A percentile compares a stretch with the other conserved stretches of the same genome.
Evolutionary conservation across 2,888 invertebrate species (phyloP).

Genomic region (Linyphia triangularis): DNA sequence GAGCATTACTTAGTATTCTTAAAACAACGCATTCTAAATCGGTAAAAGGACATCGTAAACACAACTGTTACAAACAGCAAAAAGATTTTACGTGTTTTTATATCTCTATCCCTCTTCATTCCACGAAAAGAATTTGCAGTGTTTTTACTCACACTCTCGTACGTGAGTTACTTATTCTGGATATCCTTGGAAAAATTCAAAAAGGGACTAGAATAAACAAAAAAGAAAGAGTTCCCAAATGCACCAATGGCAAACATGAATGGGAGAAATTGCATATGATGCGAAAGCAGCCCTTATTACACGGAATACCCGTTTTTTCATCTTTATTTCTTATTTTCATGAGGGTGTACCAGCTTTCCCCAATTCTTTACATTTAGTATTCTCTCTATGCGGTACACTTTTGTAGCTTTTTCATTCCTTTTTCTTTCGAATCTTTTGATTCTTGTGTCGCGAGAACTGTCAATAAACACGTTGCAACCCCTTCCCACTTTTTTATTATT

Average conservation of each 20-base stretch:
- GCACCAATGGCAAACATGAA: conserved; percentile 40
- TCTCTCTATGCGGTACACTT: conserved; percentile 20
- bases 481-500: conserved; percentile 11
- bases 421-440: background rate
- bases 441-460: conserved; percentile 45
- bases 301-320: conserved; percentile 12
- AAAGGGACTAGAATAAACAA: background rate
- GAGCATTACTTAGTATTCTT: conserved; percentile 21
- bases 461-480: conserved; percentile 46
- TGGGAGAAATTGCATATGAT: conserved; percentile 60
- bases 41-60: conserved; percentile 44
- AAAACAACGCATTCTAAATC: background rate
- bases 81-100: conserved; percentile 26
- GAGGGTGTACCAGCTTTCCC: conserved; percentile 16
- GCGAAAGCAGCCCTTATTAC: conserved; percentile 62
- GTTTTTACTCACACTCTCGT: conserved; percentile 33
- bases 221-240: conserved; percentile 36
- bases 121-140: conserved; percentile 2
- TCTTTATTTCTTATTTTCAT: background rate
- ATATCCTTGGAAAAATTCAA: conserved; percentile 2
- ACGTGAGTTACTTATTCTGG: conserved; percentile 40
- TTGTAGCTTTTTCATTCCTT: conserved; percentile 12
- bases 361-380: conserved; percentile 57
- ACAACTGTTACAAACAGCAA: conserved; percentile 34
- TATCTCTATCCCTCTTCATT: conserved; percentile 28